A percentile compares a stretch with the other conserved stretches of the same genome.
Evolutionary conservation across 2,888 invertebrate genomes (phyloP).

Genomic region (Pimpla rufipes): DNA sequence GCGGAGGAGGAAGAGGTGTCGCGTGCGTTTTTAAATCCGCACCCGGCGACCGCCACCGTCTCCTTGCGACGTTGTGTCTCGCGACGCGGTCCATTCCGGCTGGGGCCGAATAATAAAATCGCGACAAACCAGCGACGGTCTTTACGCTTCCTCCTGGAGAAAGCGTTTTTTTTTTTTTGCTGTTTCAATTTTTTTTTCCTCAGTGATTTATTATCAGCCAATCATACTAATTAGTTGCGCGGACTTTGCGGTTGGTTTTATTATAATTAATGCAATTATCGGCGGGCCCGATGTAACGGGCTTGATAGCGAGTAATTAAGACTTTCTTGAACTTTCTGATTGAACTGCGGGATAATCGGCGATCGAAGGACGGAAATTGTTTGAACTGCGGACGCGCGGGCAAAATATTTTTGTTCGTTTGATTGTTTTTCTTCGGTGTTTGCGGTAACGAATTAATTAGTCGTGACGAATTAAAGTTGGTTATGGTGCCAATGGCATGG

Average conservation of each 20-base stretch:
- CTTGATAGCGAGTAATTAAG: too few species aligned
- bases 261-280: not conserved
- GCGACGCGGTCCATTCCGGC: not conserved
- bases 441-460: too few species aligned
- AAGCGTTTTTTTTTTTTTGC: not conserved
- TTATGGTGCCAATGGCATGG: too few species aligned
- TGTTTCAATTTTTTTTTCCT: too few species aligned
- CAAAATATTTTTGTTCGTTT: too few species aligned
- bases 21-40: constrained; percentile 12
- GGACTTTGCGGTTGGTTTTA: not conserved
- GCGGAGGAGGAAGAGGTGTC: not conserved
- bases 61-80: not conserved
- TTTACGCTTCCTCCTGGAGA: not conserved
- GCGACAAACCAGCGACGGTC: not conserved
- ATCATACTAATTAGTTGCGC: not conserved
- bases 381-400: too few species aligned
- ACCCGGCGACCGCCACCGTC: not conserved
- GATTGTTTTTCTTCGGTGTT: too few species aligned
- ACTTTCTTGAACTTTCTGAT: too few species aligned
- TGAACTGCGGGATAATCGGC: too few species aligned
- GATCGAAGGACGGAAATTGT: too few species aligned
- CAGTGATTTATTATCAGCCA: not conserved
- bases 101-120: not conserved
- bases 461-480: too few species aligned
- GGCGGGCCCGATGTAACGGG: not conserved